Conservation (phyloP, 2,797 vertebrate genomes). For the Takifugu rubripes region DNA sequence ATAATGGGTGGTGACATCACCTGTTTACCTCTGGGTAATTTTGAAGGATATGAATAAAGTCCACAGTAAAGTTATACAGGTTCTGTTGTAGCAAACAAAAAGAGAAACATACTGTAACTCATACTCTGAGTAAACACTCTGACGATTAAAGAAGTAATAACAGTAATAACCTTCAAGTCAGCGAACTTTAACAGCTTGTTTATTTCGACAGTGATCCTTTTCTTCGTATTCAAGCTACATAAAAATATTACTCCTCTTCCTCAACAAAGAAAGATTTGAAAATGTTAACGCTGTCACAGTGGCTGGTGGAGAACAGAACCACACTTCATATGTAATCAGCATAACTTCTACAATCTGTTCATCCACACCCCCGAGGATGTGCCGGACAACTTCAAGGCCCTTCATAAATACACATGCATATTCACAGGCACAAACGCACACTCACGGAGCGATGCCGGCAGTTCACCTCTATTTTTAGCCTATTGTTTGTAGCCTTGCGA, state of each 20-base stretch:
- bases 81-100: too few relatives aligned
- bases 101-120: too few relatives aligned
- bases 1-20: too few relatives aligned
- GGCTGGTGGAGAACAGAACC: conserved; percentile 10
- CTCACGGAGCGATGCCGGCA: conserved; percentile 34
- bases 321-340: conserved; percentile 36
- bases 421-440: conserved; percentile 16
- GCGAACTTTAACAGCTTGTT: not conserved
- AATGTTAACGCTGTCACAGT: conserved; percentile 5
- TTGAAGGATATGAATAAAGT: too few relatives aligned
- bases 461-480: conserved; percentile 67
- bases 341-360: conserved; percentile 22
- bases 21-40: too few relatives aligned
- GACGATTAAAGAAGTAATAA: too few relatives aligned
- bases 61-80: too few relatives aligned
- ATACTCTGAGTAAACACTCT: too few relatives aligned
- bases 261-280: not conserved
- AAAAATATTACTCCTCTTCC: not conserved
- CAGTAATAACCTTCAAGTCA: conserved; percentile 1
- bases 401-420: conserved; percentile 25
- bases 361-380: conserved; percentile 25
- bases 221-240: not conserved
- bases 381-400: conserved; percentile 16
- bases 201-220: not conserved
- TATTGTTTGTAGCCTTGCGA: conserved; percentile 65